Evolutionary conservation across 2,888 invertebrate species (phyloP), one percentile per base, ranked within the genome.

Genomic region (Napeogenes sylphis): DNA sequence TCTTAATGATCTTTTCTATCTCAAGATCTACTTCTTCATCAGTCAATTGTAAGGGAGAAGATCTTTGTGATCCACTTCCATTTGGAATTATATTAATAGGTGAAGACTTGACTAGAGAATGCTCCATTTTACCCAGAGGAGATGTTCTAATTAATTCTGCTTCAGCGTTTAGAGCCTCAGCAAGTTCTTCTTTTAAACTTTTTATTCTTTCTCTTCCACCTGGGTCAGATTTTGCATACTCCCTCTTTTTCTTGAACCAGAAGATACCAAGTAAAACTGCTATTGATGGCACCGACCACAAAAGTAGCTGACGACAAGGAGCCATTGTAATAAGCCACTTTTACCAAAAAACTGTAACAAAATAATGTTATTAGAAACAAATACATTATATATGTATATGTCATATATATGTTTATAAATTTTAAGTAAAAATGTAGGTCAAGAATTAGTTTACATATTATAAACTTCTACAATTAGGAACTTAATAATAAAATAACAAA

Each of bases 161-260:
- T 71, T 89, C 83, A 71, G 82, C 83, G 75, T 80, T 88, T 53
- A 90, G 75, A 55, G 79, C 90, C 73, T 91, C 91, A 71, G 91
- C 90, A 67, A 91, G 80, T 74, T 91, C 91, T 71, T 90, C 85
- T 79, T 87, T 82, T 64, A 90, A 79, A 75, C 79, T 87, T 84
- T 89, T 91, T 77, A 87, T 81, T 73, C 78, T 86, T 80, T 87
- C 89, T 83, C 90, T 90, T 91, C 93, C 94, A 78, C 94, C 94
- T 71, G 94, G 93, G 93, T 95, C 94, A 94, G 92, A 93, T 92
- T 92, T 92, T 82, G 92, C 92, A 80, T 92, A 93, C 84, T 93
- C 92, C 90, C 94, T 93, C 92, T 93, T 95, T 91, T 94, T 94
- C 90, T 93, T 94, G 93, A 94, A 95, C 96, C 95, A 96, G 82